Evolutionary conservation across 2,888 invertebrate genomes (phyloP).

Genomic region (Diaphora mendica): DNA sequence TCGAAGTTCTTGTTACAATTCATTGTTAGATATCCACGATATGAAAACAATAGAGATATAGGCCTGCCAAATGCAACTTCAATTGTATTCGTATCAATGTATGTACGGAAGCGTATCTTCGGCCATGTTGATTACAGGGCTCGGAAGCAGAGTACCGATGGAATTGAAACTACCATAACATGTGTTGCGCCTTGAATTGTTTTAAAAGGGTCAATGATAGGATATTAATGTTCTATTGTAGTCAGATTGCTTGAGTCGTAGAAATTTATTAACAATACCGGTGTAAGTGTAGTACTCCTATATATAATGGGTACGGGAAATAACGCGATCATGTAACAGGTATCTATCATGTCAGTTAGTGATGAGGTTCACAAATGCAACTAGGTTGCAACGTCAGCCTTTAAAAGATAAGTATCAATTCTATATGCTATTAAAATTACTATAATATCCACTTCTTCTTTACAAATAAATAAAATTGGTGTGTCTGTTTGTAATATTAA

Average conservation of each 20-base stretch:
- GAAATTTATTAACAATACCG: background rate
- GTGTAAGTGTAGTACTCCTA: background rate
- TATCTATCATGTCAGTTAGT: background rate
- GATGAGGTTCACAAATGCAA: too few species aligned
- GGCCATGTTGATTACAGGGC: conserved; percentile 42
- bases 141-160: conserved; percentile 29
- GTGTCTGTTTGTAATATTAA: too few species aligned
- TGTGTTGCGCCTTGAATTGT: conserved; percentile 48
- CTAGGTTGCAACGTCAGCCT: too few species aligned
- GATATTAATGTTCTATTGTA: conserved; percentile 41
- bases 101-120: conserved; percentile 53
- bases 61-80: conserved; percentile 28
- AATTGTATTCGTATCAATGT: conserved; percentile 30
- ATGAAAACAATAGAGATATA: conserved; percentile 40
- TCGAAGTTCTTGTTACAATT: conserved; percentile 28
- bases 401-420: too few species aligned
- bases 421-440: too few species aligned
- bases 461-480: too few species aligned
- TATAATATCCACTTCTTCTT: too few species aligned
- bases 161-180: conserved; percentile 31
- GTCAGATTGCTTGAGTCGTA: background rate
- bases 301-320: background rate
- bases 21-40: conserved; percentile 39
- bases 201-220: conserved; percentile 38
- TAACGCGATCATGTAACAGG: background rate